Percentiles rank a stretch among this genome's conserved stretches.
phyloP scores from a whole-genome alignment of 2,797 vertebrate genomes.

The Sebastes vulpes region DNA sequence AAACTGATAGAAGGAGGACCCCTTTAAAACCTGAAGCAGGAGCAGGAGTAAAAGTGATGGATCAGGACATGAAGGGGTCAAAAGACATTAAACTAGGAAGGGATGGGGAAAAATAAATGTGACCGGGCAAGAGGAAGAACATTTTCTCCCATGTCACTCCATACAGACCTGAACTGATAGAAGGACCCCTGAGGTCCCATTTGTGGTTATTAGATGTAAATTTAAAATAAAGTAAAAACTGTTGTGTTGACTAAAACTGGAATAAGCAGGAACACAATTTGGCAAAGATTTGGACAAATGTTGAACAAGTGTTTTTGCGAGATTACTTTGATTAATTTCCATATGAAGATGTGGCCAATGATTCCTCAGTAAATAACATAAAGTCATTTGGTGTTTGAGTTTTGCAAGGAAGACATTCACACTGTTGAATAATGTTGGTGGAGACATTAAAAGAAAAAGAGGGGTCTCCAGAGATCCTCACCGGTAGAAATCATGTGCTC shows the following conservation, averaged over 20 bases:
- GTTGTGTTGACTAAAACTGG: background rate
- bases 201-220: background rate
- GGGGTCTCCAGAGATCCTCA: conserved; percentile 16
- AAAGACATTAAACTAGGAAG: background rate
- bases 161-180: background rate
- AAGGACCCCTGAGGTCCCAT: background rate
- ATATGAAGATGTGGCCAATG: background rate
- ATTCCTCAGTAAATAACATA: conserved; percentile 27
- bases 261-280: background rate
- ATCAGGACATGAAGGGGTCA: background rate
- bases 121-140: background rate
- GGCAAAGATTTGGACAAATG: background rate
- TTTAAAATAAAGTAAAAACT: background rate
- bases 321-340: background rate
- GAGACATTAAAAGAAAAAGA: background rate
- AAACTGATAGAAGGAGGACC: background rate
- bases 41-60: background rate
- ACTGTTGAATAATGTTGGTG: background rate
- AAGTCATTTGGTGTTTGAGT: conserved; percentile 20
- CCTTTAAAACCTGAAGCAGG: background rate
- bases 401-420: background rate
- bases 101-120: too few species aligned
- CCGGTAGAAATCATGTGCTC: background rate
- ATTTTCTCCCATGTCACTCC: background rate
- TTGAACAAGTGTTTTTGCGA: background rate